Conservation (phyloP, 2,888 invertebrate species). For the Gymnoscelis rufifasciata region DNA sequence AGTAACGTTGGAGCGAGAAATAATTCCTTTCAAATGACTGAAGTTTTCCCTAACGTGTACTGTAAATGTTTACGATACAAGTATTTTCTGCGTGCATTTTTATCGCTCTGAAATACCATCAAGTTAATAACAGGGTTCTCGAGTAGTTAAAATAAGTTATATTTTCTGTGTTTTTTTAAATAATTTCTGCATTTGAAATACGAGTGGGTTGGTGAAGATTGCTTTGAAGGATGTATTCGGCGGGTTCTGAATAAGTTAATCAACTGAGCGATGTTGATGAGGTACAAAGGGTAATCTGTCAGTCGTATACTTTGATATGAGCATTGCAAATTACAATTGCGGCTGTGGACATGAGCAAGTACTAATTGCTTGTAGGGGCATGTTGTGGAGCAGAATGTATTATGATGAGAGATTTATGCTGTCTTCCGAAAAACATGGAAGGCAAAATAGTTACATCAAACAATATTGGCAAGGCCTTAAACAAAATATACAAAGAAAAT, state of each 20-base stretch:
- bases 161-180: slow-evolving; percentile 16
- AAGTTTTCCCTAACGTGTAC: slow-evolving; percentile 45
- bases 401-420: no score
- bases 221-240: slow-evolving; percentile 3
- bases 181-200: slow-evolving; percentile 14
- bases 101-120: slow-evolving; percentile 31
- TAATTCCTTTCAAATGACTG: slow-evolving; percentile 46
- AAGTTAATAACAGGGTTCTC: slow-evolving; percentile 26
- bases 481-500: no score
- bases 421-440: no score
- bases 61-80: slow-evolving; percentile 45
- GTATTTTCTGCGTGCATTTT: slow-evolving; percentile 42
- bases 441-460: no score
- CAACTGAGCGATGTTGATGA: slow-evolving; percentile 48
- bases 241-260: slow-evolving; percentile 37
- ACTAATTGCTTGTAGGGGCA: no score
- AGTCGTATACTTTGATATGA: slow-evolving; percentile 22
- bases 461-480: no score
- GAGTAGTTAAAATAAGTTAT: slow-evolving; percentile 25
- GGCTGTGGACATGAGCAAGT: no score
- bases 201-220: slow-evolving; percentile 3
- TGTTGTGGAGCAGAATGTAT: no score
- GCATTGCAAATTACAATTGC: no score
- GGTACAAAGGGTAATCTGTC: slow-evolving; percentile 45
- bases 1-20: slow-evolving; percentile 44